Evolutionary conservation across 2,888 invertebrate species (phyloP).

Genomic region (Pachliopta kotzebuea): DNA sequence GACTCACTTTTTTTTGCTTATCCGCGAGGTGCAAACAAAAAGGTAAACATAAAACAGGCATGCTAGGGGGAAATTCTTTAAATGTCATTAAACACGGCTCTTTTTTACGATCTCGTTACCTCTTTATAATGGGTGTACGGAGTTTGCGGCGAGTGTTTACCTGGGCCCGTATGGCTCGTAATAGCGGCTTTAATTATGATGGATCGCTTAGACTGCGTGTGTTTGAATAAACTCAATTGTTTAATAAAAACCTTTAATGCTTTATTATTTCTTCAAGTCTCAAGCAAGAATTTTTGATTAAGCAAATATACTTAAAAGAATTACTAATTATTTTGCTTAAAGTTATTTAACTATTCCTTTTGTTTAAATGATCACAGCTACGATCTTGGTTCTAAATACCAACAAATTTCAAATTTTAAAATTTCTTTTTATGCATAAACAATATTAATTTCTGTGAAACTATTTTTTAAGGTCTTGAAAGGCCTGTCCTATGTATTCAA

Average conservation of each 20-base stretch:
- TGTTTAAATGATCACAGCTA: no score
- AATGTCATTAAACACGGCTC: constrained; percentile 29
- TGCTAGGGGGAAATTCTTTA: constrained; percentile 26
- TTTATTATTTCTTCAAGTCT: no score
- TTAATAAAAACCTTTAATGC: constrained; percentile 11
- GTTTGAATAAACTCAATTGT: constrained; percentile 22
- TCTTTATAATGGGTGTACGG: constrained; percentile 24
- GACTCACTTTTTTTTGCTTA: constrained; percentile 1
- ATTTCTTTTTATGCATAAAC: no score
- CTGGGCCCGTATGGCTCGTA: constrained; percentile 12
- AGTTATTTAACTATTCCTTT: no score
- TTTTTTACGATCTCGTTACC: constrained; percentile 26
- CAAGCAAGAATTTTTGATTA: no score
- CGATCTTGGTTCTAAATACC: no score
- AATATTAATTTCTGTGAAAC: no score
- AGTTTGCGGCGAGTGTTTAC: constrained; percentile 24
- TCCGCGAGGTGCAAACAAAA: constrained; percentile 15
- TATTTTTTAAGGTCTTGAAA: no score
- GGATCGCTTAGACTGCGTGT: constrained; percentile 3
- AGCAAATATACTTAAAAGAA: no score
- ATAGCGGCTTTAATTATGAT: constrained; percentile 25
- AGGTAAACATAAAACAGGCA: constrained; percentile 20
- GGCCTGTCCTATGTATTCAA: no score
- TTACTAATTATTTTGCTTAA: no score
- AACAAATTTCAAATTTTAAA: no score